Evolutionary conservation across 2,888 invertebrate genomes (phyloP), one percentile per base, ranked within the genome.

Genomic region (Dysmachus trigonus): DNA sequence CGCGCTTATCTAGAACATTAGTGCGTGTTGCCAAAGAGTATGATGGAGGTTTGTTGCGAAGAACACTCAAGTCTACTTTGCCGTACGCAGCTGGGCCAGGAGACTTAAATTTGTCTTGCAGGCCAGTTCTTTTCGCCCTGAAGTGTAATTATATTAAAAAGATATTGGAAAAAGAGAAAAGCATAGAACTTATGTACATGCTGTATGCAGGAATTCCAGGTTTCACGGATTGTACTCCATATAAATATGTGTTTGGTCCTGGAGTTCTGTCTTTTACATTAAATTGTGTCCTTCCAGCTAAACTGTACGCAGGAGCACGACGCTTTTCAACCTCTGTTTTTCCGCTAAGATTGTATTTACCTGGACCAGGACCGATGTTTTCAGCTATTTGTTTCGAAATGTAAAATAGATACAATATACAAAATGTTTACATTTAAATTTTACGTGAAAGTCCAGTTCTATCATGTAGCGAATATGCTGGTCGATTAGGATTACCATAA

Each of bases 391-490:
- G 3, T 4, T 30, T 35, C 13, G 38, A 41, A 15, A n/a, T 51
- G n/a, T 18, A 51, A 51, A 18, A 51, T 18, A 51, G 15, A 18
- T 51, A 0, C 5, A 51, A 51, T 15, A 6, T n/a, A 51, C 0
- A 51, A 51, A 51, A 4, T 18, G 18, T 51, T 0, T 15, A 27
- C 33, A 74, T 13, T 81, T 73, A 31, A 27, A n/a, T 51, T 88
- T 88, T 87, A 90, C 90, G 89, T 79, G 86, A 87, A 0, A 89
- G 3, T 38, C 87, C 87, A 5, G 90, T 89, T 87, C 92, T 91
- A 3, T 91, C 90, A 18, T 93, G 93, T 88, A 95, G 93, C 0
- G 93, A 92, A 88, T 92, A 95, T 74, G 93, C 93, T 35, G 94
- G 88, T 4, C 89, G 82, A 4, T 89, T 72, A 33, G 74, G 88